A percentile compares a stretch with the other conserved stretches of the same genome.
These are phyloP conservation scores for Stomorhina lunata DNA, from an alignment of 2,888 invertebrate genomes.

Conservation along the genomic window DNA sequence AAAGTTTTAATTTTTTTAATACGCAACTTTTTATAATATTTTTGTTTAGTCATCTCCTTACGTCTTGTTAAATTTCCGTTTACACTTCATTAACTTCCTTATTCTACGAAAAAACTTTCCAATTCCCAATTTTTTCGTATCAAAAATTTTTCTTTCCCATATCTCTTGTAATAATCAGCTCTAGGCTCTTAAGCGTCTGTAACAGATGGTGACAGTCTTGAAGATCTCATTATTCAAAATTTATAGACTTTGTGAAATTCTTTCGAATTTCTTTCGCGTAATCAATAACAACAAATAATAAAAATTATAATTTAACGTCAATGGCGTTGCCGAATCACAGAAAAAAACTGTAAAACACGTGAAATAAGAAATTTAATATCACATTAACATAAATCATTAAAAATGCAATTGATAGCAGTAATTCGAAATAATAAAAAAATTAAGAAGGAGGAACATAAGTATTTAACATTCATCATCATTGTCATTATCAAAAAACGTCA, in stretches of 20 bases:
- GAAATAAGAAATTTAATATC: neutral
- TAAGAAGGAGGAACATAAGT: no score
- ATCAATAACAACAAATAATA: neutral
- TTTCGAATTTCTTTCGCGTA: no score
- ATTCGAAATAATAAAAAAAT: no score
- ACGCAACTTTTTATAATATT: no score
- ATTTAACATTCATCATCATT: no score
- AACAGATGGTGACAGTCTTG: constrained; percentile 45
- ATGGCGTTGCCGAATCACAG: neutral
- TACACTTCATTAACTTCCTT: neutral
- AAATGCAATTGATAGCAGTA: neutral
- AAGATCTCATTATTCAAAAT: neutral
- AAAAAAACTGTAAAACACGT: neutral
- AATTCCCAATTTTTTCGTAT: neutral
- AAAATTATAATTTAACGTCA: neutral
- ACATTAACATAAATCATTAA: neutral
- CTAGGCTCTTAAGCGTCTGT: neutral
- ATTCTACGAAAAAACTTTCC: neutral
- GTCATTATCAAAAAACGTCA: no score
- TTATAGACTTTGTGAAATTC: neutral
- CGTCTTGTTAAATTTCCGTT: neutral
- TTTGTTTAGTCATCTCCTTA: neutral
- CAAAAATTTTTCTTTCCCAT: neutral
- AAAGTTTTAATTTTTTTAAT: no score
- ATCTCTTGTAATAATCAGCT: neutral